phyloP scores from a whole-genome alignment of 2,113 vertebrate species.

The Chionomys nivalis region DNA sequence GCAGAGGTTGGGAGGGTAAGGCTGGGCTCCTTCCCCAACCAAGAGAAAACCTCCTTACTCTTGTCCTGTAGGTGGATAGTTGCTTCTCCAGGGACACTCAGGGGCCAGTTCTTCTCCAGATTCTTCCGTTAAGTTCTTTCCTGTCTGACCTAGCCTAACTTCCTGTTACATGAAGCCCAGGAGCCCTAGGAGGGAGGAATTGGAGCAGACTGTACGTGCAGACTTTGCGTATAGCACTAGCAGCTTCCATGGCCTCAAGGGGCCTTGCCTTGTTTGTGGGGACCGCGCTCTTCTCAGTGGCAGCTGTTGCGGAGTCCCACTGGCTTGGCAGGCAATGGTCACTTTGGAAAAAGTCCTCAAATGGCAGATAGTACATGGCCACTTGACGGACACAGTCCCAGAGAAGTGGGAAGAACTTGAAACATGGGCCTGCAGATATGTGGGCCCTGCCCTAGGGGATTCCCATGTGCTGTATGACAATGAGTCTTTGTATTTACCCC shows the following conservation, averaged over 20 bases:
- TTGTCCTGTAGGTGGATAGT: background rate
- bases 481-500: background rate
- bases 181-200: background rate
- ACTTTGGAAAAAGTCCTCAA: background rate
- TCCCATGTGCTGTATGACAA: background rate
- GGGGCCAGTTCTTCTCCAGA: background rate
- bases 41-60: background rate
- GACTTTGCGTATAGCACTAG: background rate
- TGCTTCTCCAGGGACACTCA: background rate
- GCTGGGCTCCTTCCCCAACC: fast-evolving
- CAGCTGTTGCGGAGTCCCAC: fast-evolving
- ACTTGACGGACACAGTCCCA: background rate
- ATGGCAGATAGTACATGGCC: fast-evolving
- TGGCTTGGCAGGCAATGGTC: background rate
- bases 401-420: background rate
- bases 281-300: fast-evolving
- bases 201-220: background rate
- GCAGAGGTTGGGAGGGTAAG: background rate
- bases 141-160: background rate
- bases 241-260: background rate
- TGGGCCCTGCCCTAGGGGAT: background rate
- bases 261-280: background rate
- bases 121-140: background rate
- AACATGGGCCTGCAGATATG: background rate
- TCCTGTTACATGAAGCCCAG: background rate